Evolutionary conservation across 2,113 vertebrate species (phyloP), one percentile per base, ranked within the genome.

Genomic region (Aleadryas rufinucha): DNA sequence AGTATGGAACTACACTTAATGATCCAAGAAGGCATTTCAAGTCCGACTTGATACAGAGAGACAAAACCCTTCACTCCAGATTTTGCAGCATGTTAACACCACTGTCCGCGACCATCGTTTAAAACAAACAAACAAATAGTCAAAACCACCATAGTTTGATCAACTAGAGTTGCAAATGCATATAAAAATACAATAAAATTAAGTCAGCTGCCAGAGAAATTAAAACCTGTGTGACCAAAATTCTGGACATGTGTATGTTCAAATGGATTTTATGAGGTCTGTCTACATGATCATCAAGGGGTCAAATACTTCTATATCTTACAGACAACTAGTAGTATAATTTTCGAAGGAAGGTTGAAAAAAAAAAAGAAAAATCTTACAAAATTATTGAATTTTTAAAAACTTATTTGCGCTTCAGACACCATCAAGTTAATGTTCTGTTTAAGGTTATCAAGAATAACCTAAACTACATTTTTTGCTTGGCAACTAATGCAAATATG

Each of bases 171-270:
- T 75, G 18, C 26, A 85, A 83, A 17, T 15, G 1, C 4, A 16
- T 31, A 18, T 54, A 76, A 66, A 85, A 66, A 64, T n/a, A 6
- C 2, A 39, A 41, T 33, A 41, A 66, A 78, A 61, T 39, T 22
- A n/a, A 39, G 33, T 47, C 13, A 59, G 9, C 9, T 86, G 4
- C 8, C 4, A 42, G 13, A 20, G 44, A 82, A 92, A 59, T 66
- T n/a, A 66, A 71, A 50, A 66, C 3, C 5, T 5, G 1, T 6
- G 4, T 68, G 33, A 53, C 16, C 23, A 78, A 74, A 85, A 45
- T 61, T 74, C 9, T 57, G 5, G 21, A 16, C 2, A 1, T 3
- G 3, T 18, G 26, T 28, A 31, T 6, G 4, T n/a, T 70, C 8
- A 63, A 53, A 65, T 6, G 5, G 6, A 13, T n/a, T 49, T 26